Conservation (phyloP, 2,888 invertebrate species). For the Drosophila recens region DNA sequence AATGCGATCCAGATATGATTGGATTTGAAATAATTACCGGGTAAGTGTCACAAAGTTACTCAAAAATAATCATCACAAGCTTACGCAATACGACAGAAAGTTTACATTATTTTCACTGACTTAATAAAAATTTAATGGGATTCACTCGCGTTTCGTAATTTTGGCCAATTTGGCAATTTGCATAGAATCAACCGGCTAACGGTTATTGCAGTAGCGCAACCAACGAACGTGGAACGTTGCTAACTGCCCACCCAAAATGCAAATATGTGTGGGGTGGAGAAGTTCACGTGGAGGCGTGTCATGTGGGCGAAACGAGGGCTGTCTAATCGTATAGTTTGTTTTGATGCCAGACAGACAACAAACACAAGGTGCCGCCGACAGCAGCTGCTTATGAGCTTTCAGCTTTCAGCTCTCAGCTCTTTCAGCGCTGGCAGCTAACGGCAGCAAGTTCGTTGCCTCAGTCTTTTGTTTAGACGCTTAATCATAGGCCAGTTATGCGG, state of each 20-base stretch:
- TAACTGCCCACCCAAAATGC: conserved; percentile 46
- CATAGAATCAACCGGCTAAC: conserved; percentile 53
- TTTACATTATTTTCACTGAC: conserved; percentile 28
- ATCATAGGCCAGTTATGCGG: conserved; percentile 48
- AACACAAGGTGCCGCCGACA: conserved; percentile 34
- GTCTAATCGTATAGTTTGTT: conserved; percentile 71
- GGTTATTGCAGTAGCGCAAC: conserved; percentile 25
- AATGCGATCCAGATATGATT: conserved; percentile 95
- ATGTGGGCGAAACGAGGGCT: conserved; percentile 62
- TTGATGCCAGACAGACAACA: conserved; percentile 45
- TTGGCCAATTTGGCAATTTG: conserved; percentile 65
- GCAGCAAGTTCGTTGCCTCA: conserved; percentile 57
- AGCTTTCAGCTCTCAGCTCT: conserved; percentile 33
- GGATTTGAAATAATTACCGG: conserved; percentile 97
- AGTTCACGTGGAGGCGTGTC: conserved; percentile 47
- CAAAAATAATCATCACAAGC: conserved; percentile 2
- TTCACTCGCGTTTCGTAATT: conserved; percentile 30
- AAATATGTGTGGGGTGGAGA: background rate
- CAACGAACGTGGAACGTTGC: conserved; percentile 4
- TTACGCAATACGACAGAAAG: conserved; percentile 33
- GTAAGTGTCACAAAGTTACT: conserved; percentile 84
- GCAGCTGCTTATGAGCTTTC: conserved; percentile 55
- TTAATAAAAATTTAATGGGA: conserved; percentile 49
- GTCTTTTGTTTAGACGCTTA: conserved; percentile 56
- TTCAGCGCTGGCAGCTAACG: conserved; percentile 9